Evolutionary conservation across 1,140 invertebrate species (phyloP).

Genomic region (Orius laevigatus): DNA sequence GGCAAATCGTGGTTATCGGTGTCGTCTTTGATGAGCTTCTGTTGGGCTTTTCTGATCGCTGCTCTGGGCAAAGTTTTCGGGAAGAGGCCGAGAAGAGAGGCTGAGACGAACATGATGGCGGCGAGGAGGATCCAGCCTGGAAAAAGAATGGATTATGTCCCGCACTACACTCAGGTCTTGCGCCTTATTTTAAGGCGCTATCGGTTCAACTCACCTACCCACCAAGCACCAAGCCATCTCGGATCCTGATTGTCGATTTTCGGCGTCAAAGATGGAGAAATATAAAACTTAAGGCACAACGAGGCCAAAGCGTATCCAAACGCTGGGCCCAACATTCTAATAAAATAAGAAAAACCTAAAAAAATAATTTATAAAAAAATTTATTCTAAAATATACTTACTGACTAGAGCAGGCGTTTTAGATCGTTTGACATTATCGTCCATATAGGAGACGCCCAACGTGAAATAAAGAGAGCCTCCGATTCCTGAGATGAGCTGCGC

Average conservation of each 20-base stretch:
- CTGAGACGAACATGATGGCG: conserved; percentile 32
- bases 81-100: conserved; percentile 37
- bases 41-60: conserved; percentile 25
- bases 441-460: conserved; percentile 45
- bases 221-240: conserved; percentile 62
- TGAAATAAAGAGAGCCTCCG: conserved; percentile 40
- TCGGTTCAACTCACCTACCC: conserved; percentile 46
- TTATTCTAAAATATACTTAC: conserved; percentile 25
- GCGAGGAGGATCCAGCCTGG: conserved; percentile 44
- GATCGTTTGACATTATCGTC: conserved; percentile 45
- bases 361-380: conserved; percentile 17
- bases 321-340: conserved; percentile 52
- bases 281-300: conserved; percentile 48
- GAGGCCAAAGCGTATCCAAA: conserved; percentile 53
- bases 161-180: not conserved
- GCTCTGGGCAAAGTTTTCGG: conserved; percentile 36
- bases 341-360: conserved; percentile 46
- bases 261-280: conserved; percentile 47
- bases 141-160: conserved; percentile 24
- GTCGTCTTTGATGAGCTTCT: conserved; percentile 12
- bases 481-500: conserved; percentile 41
- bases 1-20: conserved; percentile 15
- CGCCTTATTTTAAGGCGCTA: not conserved
- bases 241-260: conserved; percentile 50
- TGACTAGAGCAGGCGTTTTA: conserved; percentile 33